These are phyloP conservation scores for Astreopora myriophthalma DNA, from an alignment of 64 coral and sea anemone species.

Conservation along the genomic window DNA sequence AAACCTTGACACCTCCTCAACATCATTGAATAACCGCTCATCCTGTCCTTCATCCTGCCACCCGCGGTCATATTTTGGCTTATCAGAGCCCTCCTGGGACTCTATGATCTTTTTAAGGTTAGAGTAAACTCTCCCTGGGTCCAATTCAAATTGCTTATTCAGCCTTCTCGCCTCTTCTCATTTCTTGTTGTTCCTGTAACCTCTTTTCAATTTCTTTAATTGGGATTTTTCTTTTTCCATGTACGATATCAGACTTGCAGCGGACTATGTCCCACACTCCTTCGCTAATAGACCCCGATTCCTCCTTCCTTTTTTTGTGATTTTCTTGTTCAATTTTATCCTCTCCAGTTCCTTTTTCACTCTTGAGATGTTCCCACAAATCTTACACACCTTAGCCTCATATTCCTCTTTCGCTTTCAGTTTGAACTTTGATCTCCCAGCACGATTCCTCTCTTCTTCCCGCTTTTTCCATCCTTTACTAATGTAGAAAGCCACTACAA, in stretches of 20 bases:
- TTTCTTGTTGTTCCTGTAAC: constrained; percentile 61
- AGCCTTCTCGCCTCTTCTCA: constrained; percentile 34
- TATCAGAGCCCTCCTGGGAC: constrained; percentile 35
- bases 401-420: constrained; percentile 46
- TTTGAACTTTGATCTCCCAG: constrained; percentile 38
- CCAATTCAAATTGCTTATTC: constrained; percentile 29
- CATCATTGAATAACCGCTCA: neutral
- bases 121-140: constrained; percentile 10
- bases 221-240: neutral
- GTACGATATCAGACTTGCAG: constrained; percentile 53
- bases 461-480: too few species aligned
- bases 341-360: constrained; percentile 17
- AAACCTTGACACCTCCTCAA: constrained; percentile 32
- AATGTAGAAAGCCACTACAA: constrained; percentile 17
- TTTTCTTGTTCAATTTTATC: constrained; percentile 22
- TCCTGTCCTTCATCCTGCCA: neutral
- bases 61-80: constrained; percentile 29
- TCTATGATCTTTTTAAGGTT: constrained; percentile 52
- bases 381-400: constrained; percentile 46
- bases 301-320: constrained; percentile 43
- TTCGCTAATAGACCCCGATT: constrained; percentile 35
- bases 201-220: constrained; percentile 62
- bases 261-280: constrained; percentile 44
- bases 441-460: constrained; percentile 6
- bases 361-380: constrained; percentile 35